These are phyloP conservation scores for Cheilosia variabilis DNA, from an alignment of 2,888 invertebrate genomes.

Conservation along the genomic window DNA sequence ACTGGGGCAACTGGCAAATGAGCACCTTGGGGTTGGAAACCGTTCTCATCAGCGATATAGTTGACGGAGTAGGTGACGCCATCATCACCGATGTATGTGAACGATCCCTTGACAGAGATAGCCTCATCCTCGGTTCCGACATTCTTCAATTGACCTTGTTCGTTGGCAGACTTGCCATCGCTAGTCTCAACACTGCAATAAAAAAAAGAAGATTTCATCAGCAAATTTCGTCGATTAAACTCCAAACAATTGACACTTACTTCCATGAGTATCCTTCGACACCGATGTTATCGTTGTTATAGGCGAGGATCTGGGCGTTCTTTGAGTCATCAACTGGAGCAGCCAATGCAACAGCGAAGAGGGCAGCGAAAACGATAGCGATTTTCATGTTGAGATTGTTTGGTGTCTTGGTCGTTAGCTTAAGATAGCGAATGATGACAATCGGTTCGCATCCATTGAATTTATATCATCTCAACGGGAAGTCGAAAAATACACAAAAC, in stretches of 20 bases:
- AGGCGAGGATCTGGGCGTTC: constrained; percentile 78
- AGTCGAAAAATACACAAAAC: too few relatives aligned
- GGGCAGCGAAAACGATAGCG: constrained; percentile 77
- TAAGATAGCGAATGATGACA: constrained; percentile 56
- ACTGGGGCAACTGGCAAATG: constrained; percentile 82
- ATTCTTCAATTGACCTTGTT: constrained; percentile 85
- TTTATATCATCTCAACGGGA: constrained; percentile 41
- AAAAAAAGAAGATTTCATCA: not conserved
- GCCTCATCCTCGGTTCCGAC: constrained; percentile 85
- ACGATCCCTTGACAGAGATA: constrained; percentile 84
- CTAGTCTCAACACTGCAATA: constrained; percentile 82
- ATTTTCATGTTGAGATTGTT: constrained; percentile 78
- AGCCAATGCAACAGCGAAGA: constrained; percentile 79
- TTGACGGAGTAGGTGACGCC: constrained; percentile 86
- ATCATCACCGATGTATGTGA: constrained; percentile 85
- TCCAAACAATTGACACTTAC: constrained; percentile 80
- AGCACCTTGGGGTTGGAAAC: constrained; percentile 84
- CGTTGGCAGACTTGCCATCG: constrained; percentile 85
- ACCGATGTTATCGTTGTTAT: constrained; percentile 85
- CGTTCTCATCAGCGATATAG: constrained; percentile 82
- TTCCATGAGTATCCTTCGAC: constrained; percentile 86
- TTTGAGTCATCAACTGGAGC: constrained; percentile 78
- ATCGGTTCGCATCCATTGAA: constrained; percentile 15
- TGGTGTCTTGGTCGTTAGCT: constrained; percentile 46
- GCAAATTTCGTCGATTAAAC: too few relatives aligned